Conservation (phyloP, 2,797 vertebrate genomes). For the Telmatherina bonti region DNA sequence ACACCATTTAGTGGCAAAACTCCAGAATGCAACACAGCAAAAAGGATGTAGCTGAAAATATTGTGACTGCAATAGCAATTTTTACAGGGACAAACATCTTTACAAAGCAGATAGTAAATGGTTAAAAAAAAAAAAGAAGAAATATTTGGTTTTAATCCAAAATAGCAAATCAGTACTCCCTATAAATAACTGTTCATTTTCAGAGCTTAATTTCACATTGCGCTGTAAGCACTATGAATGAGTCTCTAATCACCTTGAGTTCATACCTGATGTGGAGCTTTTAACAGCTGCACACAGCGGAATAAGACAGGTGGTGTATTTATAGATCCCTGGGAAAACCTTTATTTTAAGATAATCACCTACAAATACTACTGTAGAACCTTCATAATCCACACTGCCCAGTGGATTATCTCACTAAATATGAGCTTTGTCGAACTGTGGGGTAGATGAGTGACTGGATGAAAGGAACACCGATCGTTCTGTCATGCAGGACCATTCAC, state of each 20-base stretch:
- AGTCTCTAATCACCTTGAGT: neutral
- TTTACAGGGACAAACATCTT: no score
- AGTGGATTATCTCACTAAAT: slow-evolving; percentile 81
- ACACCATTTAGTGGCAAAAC: no score
- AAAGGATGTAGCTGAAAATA: no score
- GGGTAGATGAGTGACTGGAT: slow-evolving; percentile 42
- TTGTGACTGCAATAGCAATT: no score
- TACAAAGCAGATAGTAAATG: no score
- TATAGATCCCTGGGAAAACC: slow-evolving; percentile 66
- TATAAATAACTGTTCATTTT: no score
- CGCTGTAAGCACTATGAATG: no score
- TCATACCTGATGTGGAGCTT: neutral
- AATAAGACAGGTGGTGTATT: slow-evolving; percentile 57
- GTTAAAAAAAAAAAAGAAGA: no score
- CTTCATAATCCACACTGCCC: slow-evolving; percentile 78
- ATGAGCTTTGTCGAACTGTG: slow-evolving; percentile 71
- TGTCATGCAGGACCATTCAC: slow-evolving; percentile 15
- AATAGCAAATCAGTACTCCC: no score
- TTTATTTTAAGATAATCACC: slow-evolving; percentile 78
- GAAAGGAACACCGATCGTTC: slow-evolving; percentile 48
- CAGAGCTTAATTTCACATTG: no score
- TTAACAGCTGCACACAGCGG: slow-evolving; percentile 2
- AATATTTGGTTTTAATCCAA: no score
- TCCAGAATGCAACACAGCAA: no score
- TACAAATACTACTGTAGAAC: slow-evolving; percentile 78